Evolutionary conservation across 2,888 invertebrate species (phyloP), one percentile per base, ranked within the genome.

Genomic region (Siphonodentalium dalli): DNA sequence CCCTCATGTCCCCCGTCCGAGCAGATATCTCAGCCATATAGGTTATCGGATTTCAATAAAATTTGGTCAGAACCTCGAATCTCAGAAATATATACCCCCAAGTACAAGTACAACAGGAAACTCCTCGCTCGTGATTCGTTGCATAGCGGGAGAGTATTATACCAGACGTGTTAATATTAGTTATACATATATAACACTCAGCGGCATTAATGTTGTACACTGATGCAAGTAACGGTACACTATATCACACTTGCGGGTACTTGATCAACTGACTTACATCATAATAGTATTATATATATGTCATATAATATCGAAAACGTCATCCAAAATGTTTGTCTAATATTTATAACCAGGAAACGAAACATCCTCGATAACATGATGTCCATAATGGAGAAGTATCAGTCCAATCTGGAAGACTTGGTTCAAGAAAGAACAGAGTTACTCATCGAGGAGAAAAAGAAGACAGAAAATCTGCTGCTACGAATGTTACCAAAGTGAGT

Each of bases 291-390:
- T n/a, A n/a, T n/a, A n/a, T n/a, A n/a, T n/a, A n/a, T n/a, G n/a
- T n/a, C n/a, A n/a, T n/a, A n/a, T n/a, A n/a, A n/a, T n/a, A n/a
- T n/a, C n/a, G n/a, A n/a, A n/a, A n/a, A n/a, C n/a, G n/a, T n/a
- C n/a, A n/a, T n/a, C n/a, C n/a, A n/a, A n/a, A n/a, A n/a, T n/a
- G n/a, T n/a, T n/a, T n/a, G n/a, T 39, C 15, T 21, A 9, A 7
- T 1, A n/a, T 11, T 6, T 39, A 6, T 29, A 18, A 15, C 6
- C 75, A 93, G 92, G 90, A 91, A 93, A 81, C 89, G 92, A 20
- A 96, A 96, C 81, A 96, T 97, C 72, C 93, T 96, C 74, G 96
- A 97, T 82, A 96, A 96, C 78, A 96, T 97, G 93, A 91, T 96
- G 87, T 91, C 91, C 0, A 93, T 96, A 89, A 94, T 97, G 93